A percentile compares a stretch with the other conserved stretches of the same genome.
These are phyloP conservation scores for Ptiloglossa arizonensis DNA, from an alignment of 1,140 invertebrate species.

Conservation along the genomic window DNA sequence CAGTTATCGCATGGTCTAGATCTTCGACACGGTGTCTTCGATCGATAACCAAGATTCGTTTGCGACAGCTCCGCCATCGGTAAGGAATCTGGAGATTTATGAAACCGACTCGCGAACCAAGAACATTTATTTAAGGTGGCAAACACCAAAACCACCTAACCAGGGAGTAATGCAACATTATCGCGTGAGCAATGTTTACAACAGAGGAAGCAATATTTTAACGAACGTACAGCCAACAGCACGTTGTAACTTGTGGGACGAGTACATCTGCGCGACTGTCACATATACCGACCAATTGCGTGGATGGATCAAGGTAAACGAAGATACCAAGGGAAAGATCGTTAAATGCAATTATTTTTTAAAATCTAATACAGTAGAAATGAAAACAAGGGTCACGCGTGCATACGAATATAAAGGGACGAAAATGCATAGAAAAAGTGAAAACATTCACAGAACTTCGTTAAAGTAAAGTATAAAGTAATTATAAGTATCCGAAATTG, in stretches of 20 bases:
- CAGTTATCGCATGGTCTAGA: not conserved
- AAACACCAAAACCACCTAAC: conserved; percentile 44
- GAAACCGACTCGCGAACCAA: conserved; percentile 27
- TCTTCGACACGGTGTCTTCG: too few relatives aligned
- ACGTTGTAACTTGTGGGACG: conserved; percentile 56
- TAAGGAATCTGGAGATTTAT: conserved; percentile 47
- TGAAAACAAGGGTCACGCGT: too few relatives aligned
- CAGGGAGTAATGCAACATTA: conserved; percentile 55
- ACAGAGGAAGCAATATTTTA: not conserved
- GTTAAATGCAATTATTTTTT: too few relatives aligned
- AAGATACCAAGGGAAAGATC: too few relatives aligned
- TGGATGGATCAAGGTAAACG: conserved; percentile 39
- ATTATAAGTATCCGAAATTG: too few relatives aligned
- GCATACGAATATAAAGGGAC: too few relatives aligned
- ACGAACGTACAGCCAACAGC: conserved; percentile 7
- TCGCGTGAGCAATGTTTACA: not conserved
- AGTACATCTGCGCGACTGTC: conserved; percentile 54
- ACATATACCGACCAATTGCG: not conserved
- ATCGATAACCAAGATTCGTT: not conserved
- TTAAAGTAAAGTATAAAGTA: too few relatives aligned
- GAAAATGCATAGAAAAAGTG: too few relatives aligned
- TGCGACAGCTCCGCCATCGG: conserved; percentile 50
- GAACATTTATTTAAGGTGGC: conserved; percentile 51
- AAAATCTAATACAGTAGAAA: too few relatives aligned
- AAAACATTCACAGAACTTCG: too few relatives aligned